A percentile compares a stretch with the other conserved stretches of the same genome.
Evolutionary conservation across 2,113 vertebrate genomes (phyloP).

Genomic region (Ptilorrhoa leucosticta): DNA sequence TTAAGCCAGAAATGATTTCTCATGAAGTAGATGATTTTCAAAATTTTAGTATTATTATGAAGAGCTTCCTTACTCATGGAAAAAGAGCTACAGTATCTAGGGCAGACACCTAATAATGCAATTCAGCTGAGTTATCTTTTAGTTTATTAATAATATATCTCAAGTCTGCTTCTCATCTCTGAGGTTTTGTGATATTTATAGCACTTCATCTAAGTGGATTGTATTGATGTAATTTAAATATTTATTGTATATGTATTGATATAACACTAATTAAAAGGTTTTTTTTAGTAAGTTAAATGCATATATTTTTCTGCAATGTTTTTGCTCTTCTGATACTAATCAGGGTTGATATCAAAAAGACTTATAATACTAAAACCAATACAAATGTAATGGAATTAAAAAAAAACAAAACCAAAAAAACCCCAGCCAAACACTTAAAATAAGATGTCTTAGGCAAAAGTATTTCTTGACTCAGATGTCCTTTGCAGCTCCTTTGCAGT

Average conservation of each 20-base stretch:
- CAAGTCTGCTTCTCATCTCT: not conserved
- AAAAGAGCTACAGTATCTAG: not conserved
- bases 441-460: not conserved
- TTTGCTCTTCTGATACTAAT: not conserved
- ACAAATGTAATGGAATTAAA: not conserved
- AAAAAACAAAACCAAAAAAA: not conserved
- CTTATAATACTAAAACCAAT: not conserved
- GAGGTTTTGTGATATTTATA: constrained; percentile 36
- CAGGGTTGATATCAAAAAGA: not conserved
- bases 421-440: not conserved
- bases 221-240: constrained; percentile 26
- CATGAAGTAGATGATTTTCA: not conserved
- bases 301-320: not conserved
- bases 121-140: not conserved
- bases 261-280: constrained; percentile 13
- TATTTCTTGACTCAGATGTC: not conserved
- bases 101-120: not conserved
- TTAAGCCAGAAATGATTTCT: not conserved
- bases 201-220: not conserved
- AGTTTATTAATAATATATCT: constrained; percentile 22
- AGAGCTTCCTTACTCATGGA: not conserved
- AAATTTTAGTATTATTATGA: not conserved
- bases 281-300: not conserved
- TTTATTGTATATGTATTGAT: not conserved
- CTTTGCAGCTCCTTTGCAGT: not conserved